Evolutionary conservation across 2,797 vertebrate genomes (phyloP).

Genomic region (Gymnothorax javanicus): DNA sequence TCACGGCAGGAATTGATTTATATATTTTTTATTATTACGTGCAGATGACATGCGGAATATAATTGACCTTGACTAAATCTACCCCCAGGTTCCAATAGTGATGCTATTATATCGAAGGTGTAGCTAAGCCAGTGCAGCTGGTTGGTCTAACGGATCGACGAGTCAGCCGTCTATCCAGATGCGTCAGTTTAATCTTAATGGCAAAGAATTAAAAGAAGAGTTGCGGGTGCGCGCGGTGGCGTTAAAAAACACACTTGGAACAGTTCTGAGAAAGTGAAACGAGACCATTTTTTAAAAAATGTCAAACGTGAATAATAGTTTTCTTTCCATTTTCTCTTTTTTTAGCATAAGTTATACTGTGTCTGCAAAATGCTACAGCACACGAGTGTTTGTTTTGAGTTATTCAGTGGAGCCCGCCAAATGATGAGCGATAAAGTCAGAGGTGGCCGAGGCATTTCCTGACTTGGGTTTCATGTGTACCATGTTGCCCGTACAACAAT

Average conservation of each 20-base stretch:
- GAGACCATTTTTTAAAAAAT: neutral
- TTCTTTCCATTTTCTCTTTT: neutral
- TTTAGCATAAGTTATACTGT: neutral
- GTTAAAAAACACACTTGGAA: neutral
- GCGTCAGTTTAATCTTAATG: conserved; percentile 39
- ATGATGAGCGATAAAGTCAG: conserved; percentile 22
- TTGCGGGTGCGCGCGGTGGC: conserved; percentile 17
- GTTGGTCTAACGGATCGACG: conserved; percentile 9
- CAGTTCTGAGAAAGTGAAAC: neutral
- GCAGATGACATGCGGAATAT: conserved; percentile 1
- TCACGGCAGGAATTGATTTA: neutral
- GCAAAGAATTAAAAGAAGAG: conserved; percentile 29
- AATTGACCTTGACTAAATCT: conserved; percentile 21
- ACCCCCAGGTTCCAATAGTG: conserved; percentile 22
- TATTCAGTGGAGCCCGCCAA: conserved; percentile 20
- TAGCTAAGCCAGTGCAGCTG: conserved; percentile 35
- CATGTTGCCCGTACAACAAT: conserved; percentile 51
- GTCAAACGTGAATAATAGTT: neutral
- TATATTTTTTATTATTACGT: conserved; percentile 22
- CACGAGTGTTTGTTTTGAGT: conserved; percentile 23
- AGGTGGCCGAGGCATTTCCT: conserved; percentile 10
- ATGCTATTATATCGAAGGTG: conserved; percentile 22
- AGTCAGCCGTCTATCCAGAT: conserved; percentile 26
- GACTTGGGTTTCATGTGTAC: conserved; percentile 15
- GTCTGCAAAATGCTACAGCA: neutral